Evolutionary conservation across 2,888 invertebrate genomes (phyloP).

Genomic region (Cantharis rufa): DNA sequence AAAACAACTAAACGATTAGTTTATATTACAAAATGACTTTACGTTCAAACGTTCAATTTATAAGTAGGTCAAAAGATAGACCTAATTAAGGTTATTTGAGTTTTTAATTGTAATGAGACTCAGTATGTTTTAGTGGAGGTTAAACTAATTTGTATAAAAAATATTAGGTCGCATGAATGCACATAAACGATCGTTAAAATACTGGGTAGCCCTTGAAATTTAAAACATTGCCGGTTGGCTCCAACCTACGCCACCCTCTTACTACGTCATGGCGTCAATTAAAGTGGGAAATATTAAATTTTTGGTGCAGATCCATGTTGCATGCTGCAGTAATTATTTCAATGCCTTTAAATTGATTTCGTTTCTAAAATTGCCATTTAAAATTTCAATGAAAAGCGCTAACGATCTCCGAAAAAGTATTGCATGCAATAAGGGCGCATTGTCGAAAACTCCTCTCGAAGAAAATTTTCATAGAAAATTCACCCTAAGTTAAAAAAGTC

Average conservation of each 20-base stretch:
- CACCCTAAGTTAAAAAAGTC: no score
- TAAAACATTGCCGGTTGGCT: not conserved
- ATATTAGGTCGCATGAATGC: constrained; percentile 9
- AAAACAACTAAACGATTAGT: not conserved
- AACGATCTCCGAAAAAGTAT: not conserved
- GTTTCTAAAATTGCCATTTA: not conserved
- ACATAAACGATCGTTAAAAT: not conserved
- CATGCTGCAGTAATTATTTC: not conserved
- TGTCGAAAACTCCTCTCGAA: not conserved
- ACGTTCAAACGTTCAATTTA: constrained; percentile 11
- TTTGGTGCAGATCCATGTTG: not conserved
- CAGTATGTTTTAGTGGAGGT: constrained; percentile 10
- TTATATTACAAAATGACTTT: not conserved
- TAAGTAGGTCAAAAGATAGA: constrained; percentile 13
- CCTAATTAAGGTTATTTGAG: constrained; percentile 19
- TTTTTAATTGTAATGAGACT: constrained; percentile 21
- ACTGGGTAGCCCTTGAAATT: constrained; percentile 2
- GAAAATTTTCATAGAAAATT: no score
- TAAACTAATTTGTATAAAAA: constrained; percentile 16
- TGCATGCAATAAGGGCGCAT: not conserved
- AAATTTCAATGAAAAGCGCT: not conserved
- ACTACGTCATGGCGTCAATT: not conserved
- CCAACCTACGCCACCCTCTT: not conserved
- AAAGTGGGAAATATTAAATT: not conserved
- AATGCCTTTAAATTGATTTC: not conserved